Percentiles rank a stretch among this genome's conserved stretches.
Evolutionary conservation across 2,113 vertebrate species (phyloP).

Genomic region (Phaetusa simplex): DNA sequence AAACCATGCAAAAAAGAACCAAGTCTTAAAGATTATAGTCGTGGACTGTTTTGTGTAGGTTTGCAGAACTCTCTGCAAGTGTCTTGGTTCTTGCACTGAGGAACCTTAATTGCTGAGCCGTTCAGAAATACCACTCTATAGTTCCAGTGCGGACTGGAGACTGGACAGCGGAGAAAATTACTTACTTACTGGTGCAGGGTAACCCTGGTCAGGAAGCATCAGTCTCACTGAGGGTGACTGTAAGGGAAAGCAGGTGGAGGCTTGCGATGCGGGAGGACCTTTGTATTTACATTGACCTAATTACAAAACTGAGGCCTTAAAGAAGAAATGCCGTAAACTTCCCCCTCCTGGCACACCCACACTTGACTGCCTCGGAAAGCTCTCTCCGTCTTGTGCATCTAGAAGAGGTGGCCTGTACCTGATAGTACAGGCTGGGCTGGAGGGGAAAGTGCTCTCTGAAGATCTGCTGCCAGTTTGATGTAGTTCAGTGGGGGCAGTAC

Average conservation of each 20-base stretch:
- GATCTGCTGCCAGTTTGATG: not conserved
- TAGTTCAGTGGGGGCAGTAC: not conserved
- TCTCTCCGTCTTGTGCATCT: not conserved
- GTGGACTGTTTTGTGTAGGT: not conserved
- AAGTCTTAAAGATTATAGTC: not conserved
- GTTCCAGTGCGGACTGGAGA: not conserved
- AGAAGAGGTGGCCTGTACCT: not conserved
- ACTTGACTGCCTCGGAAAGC: not conserved
- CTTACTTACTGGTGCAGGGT: not conserved
- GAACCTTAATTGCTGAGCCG: not conserved
- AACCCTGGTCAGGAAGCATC: not conserved
- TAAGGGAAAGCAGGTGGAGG: not conserved
- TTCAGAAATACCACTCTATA: not conserved
- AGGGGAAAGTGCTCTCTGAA: not conserved
- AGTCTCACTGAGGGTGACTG: not conserved
- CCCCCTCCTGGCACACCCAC: not conserved
- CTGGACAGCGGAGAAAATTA: not conserved
- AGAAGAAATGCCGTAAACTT: not conserved
- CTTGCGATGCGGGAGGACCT: not conserved
- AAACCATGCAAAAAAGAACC: not conserved
- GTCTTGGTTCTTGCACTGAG: not conserved
- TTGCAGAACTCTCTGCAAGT: not conserved
- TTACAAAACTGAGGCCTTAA: not conserved
- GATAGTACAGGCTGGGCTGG: not conserved
- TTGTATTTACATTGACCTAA: not conserved